Conservation (phyloP, 64 coral and sea anemone species). For the Catalaphyllia jardinei region DNA sequence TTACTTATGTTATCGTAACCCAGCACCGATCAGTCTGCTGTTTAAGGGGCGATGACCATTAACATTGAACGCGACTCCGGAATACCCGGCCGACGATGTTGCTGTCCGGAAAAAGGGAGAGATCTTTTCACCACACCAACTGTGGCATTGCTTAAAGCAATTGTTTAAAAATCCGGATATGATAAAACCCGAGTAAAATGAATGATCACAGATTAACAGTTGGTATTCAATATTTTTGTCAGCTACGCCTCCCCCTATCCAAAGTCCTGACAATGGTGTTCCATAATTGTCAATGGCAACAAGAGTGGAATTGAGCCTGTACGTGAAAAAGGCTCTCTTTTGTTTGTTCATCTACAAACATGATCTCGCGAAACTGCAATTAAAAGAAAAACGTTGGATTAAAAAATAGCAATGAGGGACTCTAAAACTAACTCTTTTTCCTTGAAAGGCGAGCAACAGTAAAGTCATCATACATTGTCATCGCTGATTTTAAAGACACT, state of each 20-base stretch:
- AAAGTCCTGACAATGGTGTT: neutral
- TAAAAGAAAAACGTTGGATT: neutral
- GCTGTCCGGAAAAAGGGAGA: conserved; percentile 44
- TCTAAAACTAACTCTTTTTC: too few species aligned
- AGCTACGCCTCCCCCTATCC: conserved; percentile 7
- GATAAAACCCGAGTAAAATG: conserved; percentile 8
- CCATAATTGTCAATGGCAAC: conserved; percentile 15
- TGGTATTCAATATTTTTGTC: conserved; percentile 27
- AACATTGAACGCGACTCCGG: conserved; percentile 31
- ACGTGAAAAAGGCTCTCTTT: conserved; percentile 1
- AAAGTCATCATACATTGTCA: too few species aligned
- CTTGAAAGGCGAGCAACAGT: too few species aligned
- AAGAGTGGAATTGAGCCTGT: neutral
- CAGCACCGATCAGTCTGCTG: conserved; percentile 22
- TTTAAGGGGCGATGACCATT: neutral
- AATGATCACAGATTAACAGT: conserved; percentile 27
- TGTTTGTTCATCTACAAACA: conserved; percentile 4
- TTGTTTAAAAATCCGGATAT: neutral
- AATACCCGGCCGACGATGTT: neutral
- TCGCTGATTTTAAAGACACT: too few species aligned
- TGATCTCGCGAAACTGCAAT: conserved; percentile 18
- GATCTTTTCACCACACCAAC: conserved; percentile 7
- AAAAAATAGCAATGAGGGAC: too few species aligned
- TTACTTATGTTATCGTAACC: conserved; percentile 3
- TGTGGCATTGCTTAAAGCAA: conserved; percentile 18